Evolutionary conservation across 2,113 vertebrate genomes (phyloP).

Genomic region (Elaphurus davidianus): DNA sequence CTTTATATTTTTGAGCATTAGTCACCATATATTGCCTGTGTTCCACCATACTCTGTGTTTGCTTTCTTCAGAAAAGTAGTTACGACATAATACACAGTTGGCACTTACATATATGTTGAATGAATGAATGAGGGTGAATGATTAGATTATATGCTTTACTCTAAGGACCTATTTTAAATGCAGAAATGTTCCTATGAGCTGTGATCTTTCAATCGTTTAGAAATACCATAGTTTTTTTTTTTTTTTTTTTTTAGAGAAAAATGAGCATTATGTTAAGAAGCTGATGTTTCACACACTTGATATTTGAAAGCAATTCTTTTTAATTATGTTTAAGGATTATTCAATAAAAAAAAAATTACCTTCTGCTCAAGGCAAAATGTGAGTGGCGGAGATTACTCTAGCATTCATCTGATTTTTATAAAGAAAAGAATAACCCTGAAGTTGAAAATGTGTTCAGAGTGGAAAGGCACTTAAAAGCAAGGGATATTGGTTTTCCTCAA

Average conservation of each 20-base stretch:
- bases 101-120: neutral
- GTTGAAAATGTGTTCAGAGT: neutral
- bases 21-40: neutral
- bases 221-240: neutral
- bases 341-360: constrained; percentile 32
- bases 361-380: constrained; percentile 18
- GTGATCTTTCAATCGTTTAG: neutral
- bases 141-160: neutral
- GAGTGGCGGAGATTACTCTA: neutral
- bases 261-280: constrained; percentile 8
- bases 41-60: neutral
- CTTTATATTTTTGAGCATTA: neutral
- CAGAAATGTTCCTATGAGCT: neutral
- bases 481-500: constrained; percentile 16
- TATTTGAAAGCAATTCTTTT: constrained; percentile 60
- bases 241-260: neutral
- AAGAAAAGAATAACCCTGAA: neutral
- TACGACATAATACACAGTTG: neutral
- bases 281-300: neutral
- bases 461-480: constrained; percentile 1
- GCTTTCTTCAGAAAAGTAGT: neutral
- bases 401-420: neutral
- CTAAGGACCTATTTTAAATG: neutral
- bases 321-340: constrained; percentile 54
- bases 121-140: neutral